These are phyloP conservation scores for Metacarcinus magister DNA, from an alignment of 2,888 invertebrate species.

Conservation along the genomic window DNA sequence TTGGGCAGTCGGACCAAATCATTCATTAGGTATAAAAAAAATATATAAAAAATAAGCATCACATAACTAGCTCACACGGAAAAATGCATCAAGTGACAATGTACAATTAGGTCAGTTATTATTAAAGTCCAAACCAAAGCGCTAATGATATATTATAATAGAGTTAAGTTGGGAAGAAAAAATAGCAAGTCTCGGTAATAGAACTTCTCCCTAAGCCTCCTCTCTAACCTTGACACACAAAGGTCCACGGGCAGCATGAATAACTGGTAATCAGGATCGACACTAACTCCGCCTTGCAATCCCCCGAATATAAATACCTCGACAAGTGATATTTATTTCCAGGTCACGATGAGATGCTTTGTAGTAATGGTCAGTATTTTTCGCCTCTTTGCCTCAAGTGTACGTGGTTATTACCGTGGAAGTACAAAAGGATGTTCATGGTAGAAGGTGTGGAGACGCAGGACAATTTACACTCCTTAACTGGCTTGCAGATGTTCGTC, in stretches of 20 bases:
- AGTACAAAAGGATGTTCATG: background rate
- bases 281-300: background rate
- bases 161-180: too few relatives aligned
- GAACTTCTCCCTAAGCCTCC: background rate
- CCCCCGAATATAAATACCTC: background rate
- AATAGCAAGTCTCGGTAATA: background rate
- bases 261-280: background rate
- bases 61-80: too few relatives aligned
- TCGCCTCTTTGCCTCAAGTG: background rate
- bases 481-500: background rate
- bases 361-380: background rate
- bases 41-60: background rate
- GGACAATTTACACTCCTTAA: too few relatives aligned
- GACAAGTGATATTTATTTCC: conserved; percentile 6
- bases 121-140: too few relatives aligned
- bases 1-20: background rate
- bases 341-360: background rate
- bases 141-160: too few relatives aligned
- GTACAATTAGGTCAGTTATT: too few relatives aligned
- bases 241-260: background rate
- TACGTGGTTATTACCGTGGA: background rate
- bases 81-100: too few relatives aligned
- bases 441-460: background rate
- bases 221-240: conserved; percentile 17
- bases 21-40: background rate